These are phyloP conservation scores for Cordilura impudica DNA, from an alignment of 2,888 invertebrate genomes.

Conservation along the genomic window DNA sequence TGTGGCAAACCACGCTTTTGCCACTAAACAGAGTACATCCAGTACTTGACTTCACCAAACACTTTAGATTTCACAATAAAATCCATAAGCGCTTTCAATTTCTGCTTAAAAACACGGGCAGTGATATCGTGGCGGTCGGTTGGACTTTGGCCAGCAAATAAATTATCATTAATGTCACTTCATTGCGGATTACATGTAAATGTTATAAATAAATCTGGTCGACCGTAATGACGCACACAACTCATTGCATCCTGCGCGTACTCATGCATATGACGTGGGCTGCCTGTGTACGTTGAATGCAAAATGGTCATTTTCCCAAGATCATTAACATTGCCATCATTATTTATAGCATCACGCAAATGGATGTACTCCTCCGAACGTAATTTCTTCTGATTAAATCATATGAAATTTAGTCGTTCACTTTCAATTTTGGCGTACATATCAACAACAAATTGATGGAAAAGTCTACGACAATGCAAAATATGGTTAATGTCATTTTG, in stretches of 20 bases:
- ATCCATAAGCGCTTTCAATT: slow-evolving; percentile 7
- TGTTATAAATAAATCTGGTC: too few relatives aligned
- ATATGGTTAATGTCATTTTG: slow-evolving; percentile 14
- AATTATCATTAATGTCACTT: slow-evolving; percentile 52
- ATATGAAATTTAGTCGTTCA: slow-evolving; percentile 9
- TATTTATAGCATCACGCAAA: too few relatives aligned
- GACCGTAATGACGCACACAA: too few relatives aligned
- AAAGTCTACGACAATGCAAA: too few relatives aligned
- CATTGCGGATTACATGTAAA: too few relatives aligned
- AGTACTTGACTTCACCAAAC: slow-evolving; percentile 10
- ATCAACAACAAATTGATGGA: too few relatives aligned
- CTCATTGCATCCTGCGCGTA: too few relatives aligned
- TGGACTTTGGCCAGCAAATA: too few relatives aligned
- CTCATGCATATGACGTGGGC: slow-evolving; percentile 63
- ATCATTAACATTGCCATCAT: slow-evolving; percentile 43
- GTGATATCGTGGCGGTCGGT: too few relatives aligned
- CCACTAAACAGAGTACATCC: slow-evolving; percentile 24
- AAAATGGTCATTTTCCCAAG: not conserved
- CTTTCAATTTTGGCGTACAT: too few relatives aligned
- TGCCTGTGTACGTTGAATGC: slow-evolving; percentile 6
- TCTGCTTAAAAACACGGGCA: too few relatives aligned
- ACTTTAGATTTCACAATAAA: not conserved
- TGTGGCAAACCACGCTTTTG: slow-evolving; percentile 31
- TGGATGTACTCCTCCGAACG: too few relatives aligned
- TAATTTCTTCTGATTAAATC: slow-evolving; percentile 3